Percentiles rank a stretch among this genome's conserved stretches.
Conservation (phyloP, 2,797 vertebrate species). For the Sphenodon punctatus region DNA sequence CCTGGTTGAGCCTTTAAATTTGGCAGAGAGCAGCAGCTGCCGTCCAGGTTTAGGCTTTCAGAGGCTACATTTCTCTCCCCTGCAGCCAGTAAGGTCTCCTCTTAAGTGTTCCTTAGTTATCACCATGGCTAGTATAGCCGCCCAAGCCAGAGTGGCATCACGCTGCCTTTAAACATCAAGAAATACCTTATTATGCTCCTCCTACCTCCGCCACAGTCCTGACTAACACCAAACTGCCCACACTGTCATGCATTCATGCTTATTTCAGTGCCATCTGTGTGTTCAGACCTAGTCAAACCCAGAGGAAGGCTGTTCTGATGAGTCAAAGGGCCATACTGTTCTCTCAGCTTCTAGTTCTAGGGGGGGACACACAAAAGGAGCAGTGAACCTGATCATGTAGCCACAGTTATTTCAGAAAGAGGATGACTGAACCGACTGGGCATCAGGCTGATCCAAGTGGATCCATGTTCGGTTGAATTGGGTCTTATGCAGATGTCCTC, state of each 20-base stretch:
- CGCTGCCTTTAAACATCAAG: not conserved
- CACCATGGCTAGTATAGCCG: not conserved
- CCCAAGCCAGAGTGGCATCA: not conserved
- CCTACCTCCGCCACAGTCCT: no score
- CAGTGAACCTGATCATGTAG: not conserved
- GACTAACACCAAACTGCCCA: not conserved
- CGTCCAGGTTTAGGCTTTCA: not conserved
- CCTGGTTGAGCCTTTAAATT: not conserved
- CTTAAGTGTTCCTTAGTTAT: not conserved
- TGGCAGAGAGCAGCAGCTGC: not conserved
- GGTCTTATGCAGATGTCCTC: no score
- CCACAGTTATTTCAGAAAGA: not conserved
- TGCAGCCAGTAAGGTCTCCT: not conserved
- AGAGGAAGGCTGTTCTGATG: no score
- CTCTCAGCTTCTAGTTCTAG: not conserved
- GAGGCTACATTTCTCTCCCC: not conserved
- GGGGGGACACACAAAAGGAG: not conserved
- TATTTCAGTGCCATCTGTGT: not conserved
- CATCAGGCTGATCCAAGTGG: no score
- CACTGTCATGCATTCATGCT: not conserved
- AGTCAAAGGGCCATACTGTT: not conserved
- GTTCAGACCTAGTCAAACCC: not conserved
- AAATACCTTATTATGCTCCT: not conserved
- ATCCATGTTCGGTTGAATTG: no score
- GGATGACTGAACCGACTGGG: no score